Conservation (phyloP, 2,888 invertebrate species). For the Buathra laborator region DNA sequence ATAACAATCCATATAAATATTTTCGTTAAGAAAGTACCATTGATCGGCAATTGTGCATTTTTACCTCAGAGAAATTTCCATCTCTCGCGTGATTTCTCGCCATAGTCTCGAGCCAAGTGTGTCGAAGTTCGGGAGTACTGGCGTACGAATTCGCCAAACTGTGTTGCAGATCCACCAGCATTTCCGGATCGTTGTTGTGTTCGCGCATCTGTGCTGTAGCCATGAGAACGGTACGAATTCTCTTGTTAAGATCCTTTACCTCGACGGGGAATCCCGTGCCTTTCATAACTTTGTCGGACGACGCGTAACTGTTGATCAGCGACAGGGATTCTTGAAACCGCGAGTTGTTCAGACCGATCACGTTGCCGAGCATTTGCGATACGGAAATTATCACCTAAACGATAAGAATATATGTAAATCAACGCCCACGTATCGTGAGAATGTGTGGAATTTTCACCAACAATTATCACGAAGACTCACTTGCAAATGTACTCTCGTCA, state of each 20-base stretch:
- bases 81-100: slow-evolving; percentile 94
- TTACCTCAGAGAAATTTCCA: slow-evolving; percentile 95
- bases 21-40: not conserved
- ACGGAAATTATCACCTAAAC: slow-evolving; percentile 96
- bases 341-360: slow-evolving; percentile 96
- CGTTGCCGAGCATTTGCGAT: slow-evolving; percentile 96
- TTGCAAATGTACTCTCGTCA: slow-evolving; percentile 96
- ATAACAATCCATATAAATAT: slow-evolving; percentile 18
- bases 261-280: slow-evolving; percentile 95
- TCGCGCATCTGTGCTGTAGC: slow-evolving; percentile 97
- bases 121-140: slow-evolving; percentile 96
- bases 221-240: slow-evolving; percentile 97
- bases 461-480: slow-evolving; percentile 81
- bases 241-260: slow-evolving; percentile 96
- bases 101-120: slow-evolving; percentile 98
- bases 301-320: slow-evolving; percentile 96
- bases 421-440: too few species aligned
- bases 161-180: slow-evolving; percentile 95
- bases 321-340: slow-evolving; percentile 97
- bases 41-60: not conserved
- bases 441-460: too few species aligned
- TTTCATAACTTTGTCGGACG: slow-evolving; percentile 97
- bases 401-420: slow-evolving; percentile 65
- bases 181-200: slow-evolving; percentile 96
- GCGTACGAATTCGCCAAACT: slow-evolving; percentile 97